Conservation (phyloP, 1,140 invertebrate genomes). For the Drosophila willistoni region DNA sequence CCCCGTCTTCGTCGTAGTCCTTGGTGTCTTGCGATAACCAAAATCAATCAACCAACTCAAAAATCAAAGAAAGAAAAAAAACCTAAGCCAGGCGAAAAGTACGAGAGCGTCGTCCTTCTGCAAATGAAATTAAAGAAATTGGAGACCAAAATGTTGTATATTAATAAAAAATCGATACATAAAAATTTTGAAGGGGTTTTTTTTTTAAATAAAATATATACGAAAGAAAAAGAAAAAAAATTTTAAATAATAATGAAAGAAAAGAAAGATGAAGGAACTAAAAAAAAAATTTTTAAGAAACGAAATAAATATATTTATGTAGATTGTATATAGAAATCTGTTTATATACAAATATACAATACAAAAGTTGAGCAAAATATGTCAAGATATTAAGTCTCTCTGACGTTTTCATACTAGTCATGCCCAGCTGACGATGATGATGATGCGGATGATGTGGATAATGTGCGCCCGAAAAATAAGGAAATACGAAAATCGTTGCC, state of each 20-base stretch:
- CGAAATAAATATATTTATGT: not conserved
- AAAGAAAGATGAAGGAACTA: too few relatives aligned
- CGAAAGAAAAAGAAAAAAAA: not conserved
- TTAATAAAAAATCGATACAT: conserved; percentile 39
- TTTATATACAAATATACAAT: not conserved
- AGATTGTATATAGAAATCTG: too few relatives aligned
- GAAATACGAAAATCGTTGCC: conserved; percentile 7
- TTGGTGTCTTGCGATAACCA: conserved; percentile 56
- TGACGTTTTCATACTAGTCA: conserved; percentile 8
- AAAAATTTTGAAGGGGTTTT: not conserved
- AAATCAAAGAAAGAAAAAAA: conserved; percentile 3
- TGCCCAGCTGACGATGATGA: conserved; percentile 20
- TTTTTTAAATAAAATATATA: conserved; percentile 13
- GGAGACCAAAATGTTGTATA: conserved; percentile 11
- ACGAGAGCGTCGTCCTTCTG: conserved; percentile 9
- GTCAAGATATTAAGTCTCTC: conserved; percentile 10
- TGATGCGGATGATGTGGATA: too few relatives aligned
- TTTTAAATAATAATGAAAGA: not conserved
- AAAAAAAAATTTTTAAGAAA: not conserved
- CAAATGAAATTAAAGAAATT: conserved; percentile 6
- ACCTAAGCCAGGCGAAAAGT: conserved; percentile 12
- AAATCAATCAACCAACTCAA: conserved; percentile 26
- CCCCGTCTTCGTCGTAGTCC: conserved; percentile 42
- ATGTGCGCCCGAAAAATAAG: conserved; percentile 1
- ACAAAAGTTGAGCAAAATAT: conserved; percentile 1